Base-by-base conservation (phyloP, 2,797 vertebrate genomes). In the Cyclopterus lumpus region DNA sequence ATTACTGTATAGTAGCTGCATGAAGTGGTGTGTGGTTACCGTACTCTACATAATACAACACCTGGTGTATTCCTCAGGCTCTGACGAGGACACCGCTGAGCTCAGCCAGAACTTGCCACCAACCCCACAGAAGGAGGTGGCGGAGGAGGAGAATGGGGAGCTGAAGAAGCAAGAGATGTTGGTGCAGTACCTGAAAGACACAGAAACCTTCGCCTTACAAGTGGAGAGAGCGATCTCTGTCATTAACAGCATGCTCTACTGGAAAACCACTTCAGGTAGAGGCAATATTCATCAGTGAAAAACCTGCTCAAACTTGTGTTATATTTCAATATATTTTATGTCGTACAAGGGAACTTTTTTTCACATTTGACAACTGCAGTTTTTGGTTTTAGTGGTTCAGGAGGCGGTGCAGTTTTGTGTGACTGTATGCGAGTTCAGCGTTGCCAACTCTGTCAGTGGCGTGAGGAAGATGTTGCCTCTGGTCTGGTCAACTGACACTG, bases 401-500 rank as follows among this genome's bases (percentile, higher is more conserved):
- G 97, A 99, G 91, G 96, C 96, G 1, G 96, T 99, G 77, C 97
- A 99, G 88, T 99, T 99, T 91, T 99, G 98, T 71, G 97, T 99
- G 88, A 96, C 95, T 0, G 97, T 96, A 0, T 97, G 96, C 0
- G 94, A 98, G 88, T 99, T 99, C 86, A 94, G 96, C 4, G 94
- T 99, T 8, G 95, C 97, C 32, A 94, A 98, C 87, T 97, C 97
- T 0, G 77, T 99, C 44, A 91, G 91, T 3, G 97, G 98, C 5
- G 95, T 99, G 46, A 95, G 97, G 75, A 97, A 95, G 78, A 98
- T 99, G 97, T 91, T 99, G 55, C 97, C 98, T 0, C 93, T 99
- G 67, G 89, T 99, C 71, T 99, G 97, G 97, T 97, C 97, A 0
- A 96, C 97, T 28, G 97, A 99, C n/a, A 83, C 95, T 18, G 95